Conservation (phyloP, 1,140 invertebrate species). For the Drosophila subpulchrella region DNA sequence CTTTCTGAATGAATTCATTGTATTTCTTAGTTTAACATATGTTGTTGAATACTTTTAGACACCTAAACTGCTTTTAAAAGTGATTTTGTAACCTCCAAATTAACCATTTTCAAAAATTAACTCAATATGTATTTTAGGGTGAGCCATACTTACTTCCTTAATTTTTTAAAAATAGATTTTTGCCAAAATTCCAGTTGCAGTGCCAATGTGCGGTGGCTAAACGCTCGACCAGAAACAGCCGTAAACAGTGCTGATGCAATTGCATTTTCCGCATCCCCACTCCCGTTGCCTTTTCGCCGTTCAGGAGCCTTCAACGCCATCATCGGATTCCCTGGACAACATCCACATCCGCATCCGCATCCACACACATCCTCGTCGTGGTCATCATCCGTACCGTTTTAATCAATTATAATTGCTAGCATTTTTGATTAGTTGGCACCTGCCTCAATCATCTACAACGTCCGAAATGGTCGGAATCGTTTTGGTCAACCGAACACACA, state of each 20-base stretch:
- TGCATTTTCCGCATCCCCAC: slow-evolving; percentile 2
- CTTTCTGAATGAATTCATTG: too few species aligned
- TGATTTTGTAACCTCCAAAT: too few species aligned
- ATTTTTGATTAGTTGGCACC: slow-evolving; percentile 81
- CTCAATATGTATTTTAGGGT: too few species aligned
- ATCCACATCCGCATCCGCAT: background rate
- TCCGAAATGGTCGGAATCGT: slow-evolving; percentile 49
- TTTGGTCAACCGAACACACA: slow-evolving; percentile 48
- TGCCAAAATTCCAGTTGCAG: background rate
- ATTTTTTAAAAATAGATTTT: background rate
- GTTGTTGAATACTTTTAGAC: too few species aligned
- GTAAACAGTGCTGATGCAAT: slow-evolving; percentile 40
- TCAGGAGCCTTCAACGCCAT: slow-evolving; percentile 10
- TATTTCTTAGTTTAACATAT: too few species aligned
- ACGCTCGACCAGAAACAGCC: slow-evolving; percentile 11
- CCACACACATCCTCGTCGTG: slow-evolving; percentile 5
- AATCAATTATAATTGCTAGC: slow-evolving; percentile 79
- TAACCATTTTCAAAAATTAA: too few species aligned
- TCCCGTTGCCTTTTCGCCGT: slow-evolving; percentile 9
- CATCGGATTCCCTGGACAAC: slow-evolving; percentile 7
- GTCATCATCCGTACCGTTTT: slow-evolving; percentile 61
- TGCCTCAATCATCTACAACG: slow-evolving; percentile 51
- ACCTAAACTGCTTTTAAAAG: too few species aligned
- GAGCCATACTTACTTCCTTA: too few species aligned
- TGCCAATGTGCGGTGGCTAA: slow-evolving; percentile 3